phyloP scores from a whole-genome alignment of 2,888 invertebrate species.

The Nasonovia ribisnigri region DNA sequence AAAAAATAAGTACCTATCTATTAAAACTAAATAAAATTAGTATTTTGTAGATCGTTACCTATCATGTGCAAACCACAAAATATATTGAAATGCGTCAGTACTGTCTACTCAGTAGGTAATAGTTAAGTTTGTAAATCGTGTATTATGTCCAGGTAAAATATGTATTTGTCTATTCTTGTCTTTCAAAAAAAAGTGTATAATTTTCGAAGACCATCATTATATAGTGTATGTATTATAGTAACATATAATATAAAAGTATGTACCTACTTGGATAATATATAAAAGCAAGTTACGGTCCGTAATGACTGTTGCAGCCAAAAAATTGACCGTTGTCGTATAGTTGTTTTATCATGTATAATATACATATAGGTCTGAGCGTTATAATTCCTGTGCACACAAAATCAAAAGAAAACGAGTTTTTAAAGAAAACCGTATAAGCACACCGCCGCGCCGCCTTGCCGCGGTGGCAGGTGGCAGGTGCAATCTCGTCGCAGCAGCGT shows the following conservation, averaged over 20 bases:
- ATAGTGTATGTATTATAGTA: not conserved
- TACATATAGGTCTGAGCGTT: not conserved
- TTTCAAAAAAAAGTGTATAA: constrained; percentile 8
- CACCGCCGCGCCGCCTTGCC: constrained; percentile 32
- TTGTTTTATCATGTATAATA: constrained; percentile 49
- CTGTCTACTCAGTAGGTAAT: not conserved
- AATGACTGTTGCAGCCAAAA: constrained; percentile 48
- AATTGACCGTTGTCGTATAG: constrained; percentile 58
- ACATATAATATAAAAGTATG: not conserved
- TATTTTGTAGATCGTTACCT: not conserved
- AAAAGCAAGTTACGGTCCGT: constrained; percentile 22
- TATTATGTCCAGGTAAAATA: not conserved
- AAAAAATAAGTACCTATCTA: not conserved
- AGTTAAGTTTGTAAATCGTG: not conserved
- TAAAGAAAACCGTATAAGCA: constrained; percentile 61
- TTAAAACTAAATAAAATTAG: not conserved
- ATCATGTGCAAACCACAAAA: not conserved
- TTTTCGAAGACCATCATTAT: not conserved
- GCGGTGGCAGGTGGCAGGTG: constrained; percentile 63
- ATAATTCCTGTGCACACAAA: constrained; percentile 63
- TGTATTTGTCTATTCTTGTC: not conserved
- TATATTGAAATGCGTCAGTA: not conserved
- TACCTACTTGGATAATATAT: not conserved
- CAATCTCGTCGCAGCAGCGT: constrained; percentile 51
- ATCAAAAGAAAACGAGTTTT: constrained; percentile 64